Evolutionary conservation across 2,888 invertebrate genomes (phyloP).

Genomic region (Cabera pusaria): DNA sequence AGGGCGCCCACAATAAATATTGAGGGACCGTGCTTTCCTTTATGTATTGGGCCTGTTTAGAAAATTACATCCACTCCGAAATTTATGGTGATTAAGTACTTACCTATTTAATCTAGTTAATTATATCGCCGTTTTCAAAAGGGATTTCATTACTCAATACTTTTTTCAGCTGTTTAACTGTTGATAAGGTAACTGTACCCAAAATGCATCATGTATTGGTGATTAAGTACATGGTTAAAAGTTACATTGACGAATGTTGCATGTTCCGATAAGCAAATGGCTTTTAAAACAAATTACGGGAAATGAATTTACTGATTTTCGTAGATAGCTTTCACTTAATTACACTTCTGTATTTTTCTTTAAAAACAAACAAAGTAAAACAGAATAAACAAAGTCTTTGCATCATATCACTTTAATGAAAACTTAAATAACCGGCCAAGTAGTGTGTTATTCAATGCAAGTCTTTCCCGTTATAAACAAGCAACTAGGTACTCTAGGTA

Average conservation of each 20-base stretch:
- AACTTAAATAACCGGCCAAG: too few species aligned
- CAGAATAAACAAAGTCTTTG: too few species aligned
- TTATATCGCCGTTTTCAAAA: conserved; percentile 16
- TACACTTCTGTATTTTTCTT: conserved; percentile 11
- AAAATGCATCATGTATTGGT: conserved; percentile 26
- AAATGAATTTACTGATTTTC: conserved; percentile 34
- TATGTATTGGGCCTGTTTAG: conserved; percentile 46
- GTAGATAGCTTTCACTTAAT: conserved; percentile 37
- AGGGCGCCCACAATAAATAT: conserved; percentile 60
- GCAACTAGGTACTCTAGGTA: too few species aligned
- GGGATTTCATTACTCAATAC: conserved; percentile 1
- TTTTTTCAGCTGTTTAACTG: conserved; percentile 10
- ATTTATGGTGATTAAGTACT: conserved; percentile 31
- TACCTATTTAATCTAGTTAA: conserved; percentile 20
- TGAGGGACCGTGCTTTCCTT: conserved; percentile 61
- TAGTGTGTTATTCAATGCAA: too few species aligned
- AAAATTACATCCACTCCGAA: conserved; percentile 30
- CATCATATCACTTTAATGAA: too few species aligned
- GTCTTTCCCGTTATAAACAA: too few species aligned
- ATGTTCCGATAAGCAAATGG: conserved; percentile 44
- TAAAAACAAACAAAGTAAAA: too few species aligned
- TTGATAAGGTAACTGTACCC: conserved; percentile 12
- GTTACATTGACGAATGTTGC: conserved; percentile 33
- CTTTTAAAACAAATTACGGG: conserved; percentile 41
- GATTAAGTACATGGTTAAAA: conserved; percentile 32